phyloP scores from a whole-genome alignment of 1,140 invertebrate genomes.

The Phocides pigmalion region DNA sequence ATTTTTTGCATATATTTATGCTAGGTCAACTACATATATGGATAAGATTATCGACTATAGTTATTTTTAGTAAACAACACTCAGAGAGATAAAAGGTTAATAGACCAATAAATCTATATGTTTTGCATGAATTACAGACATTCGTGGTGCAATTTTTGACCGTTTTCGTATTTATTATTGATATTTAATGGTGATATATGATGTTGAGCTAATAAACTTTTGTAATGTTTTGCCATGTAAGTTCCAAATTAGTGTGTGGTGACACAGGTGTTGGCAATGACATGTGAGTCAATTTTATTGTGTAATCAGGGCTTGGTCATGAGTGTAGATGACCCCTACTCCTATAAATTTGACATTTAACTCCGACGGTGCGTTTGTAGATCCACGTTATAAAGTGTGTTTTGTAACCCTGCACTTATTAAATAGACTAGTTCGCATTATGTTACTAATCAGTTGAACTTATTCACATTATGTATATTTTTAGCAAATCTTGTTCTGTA shows the following conservation, averaged over 20 bases:
- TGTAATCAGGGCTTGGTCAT: conserved; percentile 58
- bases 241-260: conserved; percentile 20
- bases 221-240: conserved; percentile 22
- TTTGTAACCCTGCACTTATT: background rate
- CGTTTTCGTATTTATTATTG: conserved; percentile 16
- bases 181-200: background rate
- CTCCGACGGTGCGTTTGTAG: conserved; percentile 1
- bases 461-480: conserved; percentile 3
- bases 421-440: background rate
- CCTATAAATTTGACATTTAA: conserved; percentile 51
- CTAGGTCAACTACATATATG: no score
- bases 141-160: conserved; percentile 1
- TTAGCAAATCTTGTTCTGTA: background rate
- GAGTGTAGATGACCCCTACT: conserved; percentile 51
- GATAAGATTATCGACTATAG: no score
- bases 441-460: conserved; percentile 1
- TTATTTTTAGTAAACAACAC: no score
- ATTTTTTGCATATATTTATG: no score
- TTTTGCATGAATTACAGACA: background rate
- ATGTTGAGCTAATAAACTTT: conserved; percentile 26
- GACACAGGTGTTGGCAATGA: conserved; percentile 20
- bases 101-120: conserved; percentile 5
- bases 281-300: conserved; percentile 48
- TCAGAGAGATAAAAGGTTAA: background rate
- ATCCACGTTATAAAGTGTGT: conserved; percentile 7